A percentile compares a stretch with the other conserved stretches of the same genome.
Conservation (phyloP, 1,140 invertebrate genomes). For the Acyrthosiphon pisum region DNA sequence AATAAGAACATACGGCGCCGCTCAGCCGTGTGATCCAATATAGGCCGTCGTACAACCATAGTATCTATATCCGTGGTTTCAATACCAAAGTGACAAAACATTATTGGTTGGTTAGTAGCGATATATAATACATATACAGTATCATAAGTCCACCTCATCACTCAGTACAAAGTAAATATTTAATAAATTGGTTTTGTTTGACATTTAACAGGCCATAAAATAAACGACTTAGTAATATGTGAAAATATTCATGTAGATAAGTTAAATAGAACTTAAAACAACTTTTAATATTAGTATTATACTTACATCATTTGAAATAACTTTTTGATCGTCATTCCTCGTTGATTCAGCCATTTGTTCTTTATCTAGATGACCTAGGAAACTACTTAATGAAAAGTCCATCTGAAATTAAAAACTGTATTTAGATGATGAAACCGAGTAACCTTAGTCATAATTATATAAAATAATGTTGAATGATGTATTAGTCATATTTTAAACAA, state of each 20-base stretch:
- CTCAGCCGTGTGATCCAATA: too few relatives aligned
- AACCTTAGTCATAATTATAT: background rate
- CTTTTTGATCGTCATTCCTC: conserved; percentile 31
- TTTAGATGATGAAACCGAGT: background rate
- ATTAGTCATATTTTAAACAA: background rate
- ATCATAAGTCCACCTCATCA: background rate
- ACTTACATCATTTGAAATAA: conserved; percentile 60
- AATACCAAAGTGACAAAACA: too few relatives aligned
- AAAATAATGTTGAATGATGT: background rate
- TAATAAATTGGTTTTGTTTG: background rate
- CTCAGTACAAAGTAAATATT: background rate
- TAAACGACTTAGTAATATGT: background rate
- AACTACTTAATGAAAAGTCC: conserved; percentile 82
- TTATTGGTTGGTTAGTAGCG: too few relatives aligned
- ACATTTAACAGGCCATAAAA: background rate
- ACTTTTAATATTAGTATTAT: conserved; percentile 60
- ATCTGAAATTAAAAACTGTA: conserved; percentile 63
- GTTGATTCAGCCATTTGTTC: conserved; percentile 65
- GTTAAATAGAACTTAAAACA: background rate
- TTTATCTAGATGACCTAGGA: conserved; percentile 79
- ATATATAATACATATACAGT: too few relatives aligned
- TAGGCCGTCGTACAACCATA: too few relatives aligned
- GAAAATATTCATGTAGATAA: background rate
- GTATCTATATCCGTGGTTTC: too few relatives aligned
- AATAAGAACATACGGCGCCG: too few relatives aligned